These are phyloP conservation scores for Drosophila helvetica DNA, from an alignment of 2,888 invertebrate genomes.

Conservation along the genomic window DNA sequence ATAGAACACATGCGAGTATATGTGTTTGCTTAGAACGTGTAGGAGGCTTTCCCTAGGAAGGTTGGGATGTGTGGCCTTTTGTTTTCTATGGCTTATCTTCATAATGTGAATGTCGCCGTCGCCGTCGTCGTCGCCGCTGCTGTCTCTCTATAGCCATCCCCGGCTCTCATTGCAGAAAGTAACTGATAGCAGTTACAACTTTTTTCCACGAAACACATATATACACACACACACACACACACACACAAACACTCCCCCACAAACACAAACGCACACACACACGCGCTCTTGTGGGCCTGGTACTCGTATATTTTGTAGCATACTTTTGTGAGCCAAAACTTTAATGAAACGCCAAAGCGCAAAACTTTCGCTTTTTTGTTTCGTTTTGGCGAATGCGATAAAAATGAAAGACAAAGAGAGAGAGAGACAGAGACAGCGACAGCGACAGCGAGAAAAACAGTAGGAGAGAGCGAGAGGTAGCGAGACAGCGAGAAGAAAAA, in stretches of 20 bases:
- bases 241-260: constrained; percentile 13
- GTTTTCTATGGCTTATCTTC: constrained; percentile 75
- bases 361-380: constrained; percentile 68
- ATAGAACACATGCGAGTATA: background rate
- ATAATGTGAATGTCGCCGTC: constrained; percentile 73
- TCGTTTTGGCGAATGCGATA: constrained; percentile 49
- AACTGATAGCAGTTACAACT: constrained; percentile 74
- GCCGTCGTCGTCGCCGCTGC: constrained; percentile 17
- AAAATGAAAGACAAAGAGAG: constrained; percentile 44
- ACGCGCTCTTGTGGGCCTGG: constrained; percentile 25
- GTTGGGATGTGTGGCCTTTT: constrained; percentile 53
- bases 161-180: constrained; percentile 60
- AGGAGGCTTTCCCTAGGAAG: constrained; percentile 31
- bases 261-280: constrained; percentile 3
- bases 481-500: background rate
- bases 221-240: constrained; percentile 4
- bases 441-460: background rate
- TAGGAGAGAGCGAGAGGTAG: constrained; percentile 1
- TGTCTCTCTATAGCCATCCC: constrained; percentile 38
- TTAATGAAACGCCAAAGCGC: constrained; percentile 72
- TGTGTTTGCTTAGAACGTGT: constrained; percentile 3
- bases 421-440: too few relatives aligned
- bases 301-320: constrained; percentile 59
- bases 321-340: constrained; percentile 71
- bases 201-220: constrained; percentile 43